Evolutionary conservation across 2,113 vertebrate genomes (phyloP), one percentile per base, ranked within the genome.

Genomic region (Microcebus ravelobensis): DNA sequence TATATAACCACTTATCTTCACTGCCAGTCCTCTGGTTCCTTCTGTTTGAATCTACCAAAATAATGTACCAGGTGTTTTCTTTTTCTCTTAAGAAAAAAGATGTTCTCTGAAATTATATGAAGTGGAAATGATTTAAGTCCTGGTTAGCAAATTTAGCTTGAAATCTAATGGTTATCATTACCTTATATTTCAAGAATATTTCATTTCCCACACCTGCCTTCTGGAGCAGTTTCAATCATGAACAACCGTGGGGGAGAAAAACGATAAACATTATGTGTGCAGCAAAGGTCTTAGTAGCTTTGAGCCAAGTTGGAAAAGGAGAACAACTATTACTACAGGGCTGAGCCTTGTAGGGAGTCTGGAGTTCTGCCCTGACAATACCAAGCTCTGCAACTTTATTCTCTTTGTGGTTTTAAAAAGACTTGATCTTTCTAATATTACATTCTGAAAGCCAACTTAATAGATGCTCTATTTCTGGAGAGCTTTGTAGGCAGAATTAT

Each of bases 121-220:
- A 45, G 15, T 93, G 87, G 90, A 87, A 94, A 95, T 92, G 89
- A 97, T 92, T 96, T 95, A 95, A 76, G 13, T 93, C 42, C 59
- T 94, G 71, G 25, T 83, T 96, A 91, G 83, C 87, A 97, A 95
- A 97, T 90, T 84, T 89, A 97, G 91, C 87, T 93, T 71, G 80
- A 90, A 86, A 95, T 94, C 70, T 94, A 91, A 95, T 90, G 82
- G 80, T 91, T 96, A 93, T 94, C 89, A 76, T 83, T 80, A 73
- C 92, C 80, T 97, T 96, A 57, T 68, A 94, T 87, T 92, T 94
- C 94, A 95, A 65, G 95, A 96, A 96, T 94, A 93, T 96, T 97
- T 96, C 84, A 97, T 87, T 95, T 59, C 87, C 93, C 86, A 94
- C 93, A 97, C 97, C 96, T 98, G 95, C 93, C 93, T 98, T 92